Percentiles rank a stretch among this genome's conserved stretches.
Conservation (phyloP, 2,888 invertebrate species). For the Dendrolimus pini region DNA sequence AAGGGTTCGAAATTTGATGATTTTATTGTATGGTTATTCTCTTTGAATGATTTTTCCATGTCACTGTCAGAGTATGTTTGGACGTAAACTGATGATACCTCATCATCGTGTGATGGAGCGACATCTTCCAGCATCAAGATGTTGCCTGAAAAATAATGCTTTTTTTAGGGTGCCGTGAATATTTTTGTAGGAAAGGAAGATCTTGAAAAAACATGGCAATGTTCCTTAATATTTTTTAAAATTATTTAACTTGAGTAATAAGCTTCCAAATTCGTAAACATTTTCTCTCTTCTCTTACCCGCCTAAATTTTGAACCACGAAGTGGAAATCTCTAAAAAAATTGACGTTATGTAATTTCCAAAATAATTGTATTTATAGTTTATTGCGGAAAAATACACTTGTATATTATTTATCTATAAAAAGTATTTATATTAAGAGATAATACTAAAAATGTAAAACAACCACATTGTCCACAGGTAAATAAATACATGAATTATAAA, state of each 20-base stretch:
- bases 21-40: conserved; percentile 16
- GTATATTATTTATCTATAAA: too few relatives aligned
- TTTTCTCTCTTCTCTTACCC: neutral
- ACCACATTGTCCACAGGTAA: too few relatives aligned
- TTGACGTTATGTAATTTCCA: neutral
- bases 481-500: too few relatives aligned
- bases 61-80: conserved; percentile 20
- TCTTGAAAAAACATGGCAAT: too few relatives aligned
- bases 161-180: too few relatives aligned
- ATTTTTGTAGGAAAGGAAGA: too few relatives aligned
- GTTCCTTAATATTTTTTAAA: too few relatives aligned
- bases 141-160: conserved; percentile 51
- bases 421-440: too few relatives aligned
- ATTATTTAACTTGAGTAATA: neutral
- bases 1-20: conserved; percentile 14
- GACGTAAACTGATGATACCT: conserved; percentile 26
- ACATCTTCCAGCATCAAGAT: conserved; percentile 69
- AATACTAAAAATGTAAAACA: too few relatives aligned
- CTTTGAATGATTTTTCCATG: conserved; percentile 17
- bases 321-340: too few relatives aligned
- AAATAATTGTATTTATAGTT: neutral
- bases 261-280: neutral
- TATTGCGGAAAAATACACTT: too few relatives aligned
- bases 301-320: neutral
- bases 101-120: conserved; percentile 27